Evolutionary conservation across 2,797 vertebrate genomes (phyloP).

Genomic region (Anguilla anguilla): DNA sequence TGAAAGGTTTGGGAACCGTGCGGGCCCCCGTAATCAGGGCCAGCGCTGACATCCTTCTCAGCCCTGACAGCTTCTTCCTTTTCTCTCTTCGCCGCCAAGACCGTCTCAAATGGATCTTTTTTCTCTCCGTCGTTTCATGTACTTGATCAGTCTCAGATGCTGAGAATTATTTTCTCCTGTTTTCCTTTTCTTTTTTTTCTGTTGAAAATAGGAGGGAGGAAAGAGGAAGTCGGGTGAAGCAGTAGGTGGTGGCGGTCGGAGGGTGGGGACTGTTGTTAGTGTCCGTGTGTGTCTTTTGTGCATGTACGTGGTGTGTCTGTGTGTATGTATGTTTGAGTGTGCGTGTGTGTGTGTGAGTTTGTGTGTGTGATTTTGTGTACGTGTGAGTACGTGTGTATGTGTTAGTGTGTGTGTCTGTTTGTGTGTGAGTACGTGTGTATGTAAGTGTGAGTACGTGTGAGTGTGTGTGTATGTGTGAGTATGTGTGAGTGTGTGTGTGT

Average conservation of each 20-base stretch:
- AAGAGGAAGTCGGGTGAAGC: conserved; percentile 36
- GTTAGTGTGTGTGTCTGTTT: conserved; percentile 6
- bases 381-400: too few species aligned
- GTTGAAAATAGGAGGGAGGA: conserved; percentile 46
- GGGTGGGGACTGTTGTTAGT: conserved; percentile 28
- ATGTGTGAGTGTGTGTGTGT: too few species aligned
- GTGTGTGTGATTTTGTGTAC: too few species aligned
- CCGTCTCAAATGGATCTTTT: conserved; percentile 71
- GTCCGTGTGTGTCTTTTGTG: conserved; percentile 14
- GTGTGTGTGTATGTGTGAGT: too few species aligned
- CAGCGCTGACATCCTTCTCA: conserved; percentile 94
- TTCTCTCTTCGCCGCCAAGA: conserved; percentile 81
- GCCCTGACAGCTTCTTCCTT: conserved; percentile 95
- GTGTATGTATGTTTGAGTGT: not conserved
- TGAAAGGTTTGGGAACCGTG: conserved; percentile 89
- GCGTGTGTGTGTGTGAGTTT: too few species aligned
- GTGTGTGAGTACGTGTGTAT: conserved; percentile 21
- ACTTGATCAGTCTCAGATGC: conserved; percentile 93
- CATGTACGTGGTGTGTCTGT: not conserved
- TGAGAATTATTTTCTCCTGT: conserved; percentile 74
- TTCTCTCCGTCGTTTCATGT: conserved; percentile 77
- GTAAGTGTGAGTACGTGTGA: conserved; percentile 20
- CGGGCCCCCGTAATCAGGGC: conserved; percentile 93
- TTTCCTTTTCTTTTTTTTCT: conserved; percentile 53
- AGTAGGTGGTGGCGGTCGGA: not conserved